Conservation (phyloP, 2,797 vertebrate species). For the Paguma larvata region DNA sequence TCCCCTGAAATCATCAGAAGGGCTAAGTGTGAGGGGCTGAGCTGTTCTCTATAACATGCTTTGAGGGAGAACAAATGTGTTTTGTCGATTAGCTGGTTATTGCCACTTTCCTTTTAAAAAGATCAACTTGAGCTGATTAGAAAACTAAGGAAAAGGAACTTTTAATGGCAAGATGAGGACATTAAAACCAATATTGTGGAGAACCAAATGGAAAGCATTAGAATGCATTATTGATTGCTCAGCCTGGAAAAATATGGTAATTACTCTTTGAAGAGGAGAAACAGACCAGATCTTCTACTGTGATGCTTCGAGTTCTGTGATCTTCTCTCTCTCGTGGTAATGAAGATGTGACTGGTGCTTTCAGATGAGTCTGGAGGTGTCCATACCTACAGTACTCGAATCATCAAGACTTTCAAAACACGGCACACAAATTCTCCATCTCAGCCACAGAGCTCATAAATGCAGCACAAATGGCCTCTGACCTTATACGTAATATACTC, state of each 20-base stretch:
- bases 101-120: conserved; percentile 62
- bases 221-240: conserved; percentile 72
- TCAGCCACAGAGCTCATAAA: not conserved
- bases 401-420: not conserved
- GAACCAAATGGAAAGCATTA: conserved; percentile 64
- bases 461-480: not conserved
- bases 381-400: not conserved
- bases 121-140: conserved; percentile 68
- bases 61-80: conserved; percentile 59
- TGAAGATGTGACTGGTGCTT: not conserved
- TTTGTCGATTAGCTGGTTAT: conserved; percentile 70
- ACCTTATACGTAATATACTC: not conserved
- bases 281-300: not conserved
- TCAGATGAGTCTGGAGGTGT: not conserved
- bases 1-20: not conserved
- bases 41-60: conserved; percentile 10
- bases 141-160: conserved; percentile 68
- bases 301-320: not conserved
- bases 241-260: conserved; percentile 63
- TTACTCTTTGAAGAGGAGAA: conserved; percentile 43
- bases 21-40: not conserved
- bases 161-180: conserved; percentile 63
- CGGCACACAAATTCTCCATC: not conserved
- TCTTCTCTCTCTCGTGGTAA: not conserved
- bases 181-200: conserved; percentile 66